Conservation (phyloP, 2,797 vertebrate species). For the Anas georgica region DNA sequence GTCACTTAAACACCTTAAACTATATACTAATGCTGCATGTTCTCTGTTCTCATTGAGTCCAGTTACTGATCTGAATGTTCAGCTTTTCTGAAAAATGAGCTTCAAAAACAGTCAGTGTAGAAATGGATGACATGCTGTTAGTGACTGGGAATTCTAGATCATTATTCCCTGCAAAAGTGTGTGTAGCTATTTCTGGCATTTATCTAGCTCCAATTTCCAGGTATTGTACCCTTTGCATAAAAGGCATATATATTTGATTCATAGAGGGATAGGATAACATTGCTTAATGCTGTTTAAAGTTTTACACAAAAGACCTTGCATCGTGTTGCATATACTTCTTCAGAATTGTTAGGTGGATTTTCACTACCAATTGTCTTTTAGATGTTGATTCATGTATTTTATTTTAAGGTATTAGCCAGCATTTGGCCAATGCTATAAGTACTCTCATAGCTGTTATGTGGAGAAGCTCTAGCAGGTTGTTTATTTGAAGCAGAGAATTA, state of each 20-base stretch:
- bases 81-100: neutral
- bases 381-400: neutral
- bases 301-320: neutral
- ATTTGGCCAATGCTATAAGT: neutral
- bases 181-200: neutral
- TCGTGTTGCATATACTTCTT: neutral
- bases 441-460: neutral
- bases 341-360: neutral
- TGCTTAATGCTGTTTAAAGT: neutral
- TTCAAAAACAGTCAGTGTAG: neutral
- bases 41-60: neutral
- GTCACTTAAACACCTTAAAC: conserved; percentile 1
- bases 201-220: neutral
- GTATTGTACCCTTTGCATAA: neutral
- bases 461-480: neutral
- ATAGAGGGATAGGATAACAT: neutral
- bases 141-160: neutral
- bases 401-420: neutral
- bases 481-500: neutral
- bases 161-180: neutral
- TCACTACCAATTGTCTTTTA: neutral
- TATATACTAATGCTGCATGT: neutral
- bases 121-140: neutral
- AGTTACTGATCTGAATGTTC: neutral
- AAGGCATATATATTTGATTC: neutral